Base-by-base conservation (phyloP, 2,113 vertebrate genomes). In the Ictalurus punctatus region DNA sequence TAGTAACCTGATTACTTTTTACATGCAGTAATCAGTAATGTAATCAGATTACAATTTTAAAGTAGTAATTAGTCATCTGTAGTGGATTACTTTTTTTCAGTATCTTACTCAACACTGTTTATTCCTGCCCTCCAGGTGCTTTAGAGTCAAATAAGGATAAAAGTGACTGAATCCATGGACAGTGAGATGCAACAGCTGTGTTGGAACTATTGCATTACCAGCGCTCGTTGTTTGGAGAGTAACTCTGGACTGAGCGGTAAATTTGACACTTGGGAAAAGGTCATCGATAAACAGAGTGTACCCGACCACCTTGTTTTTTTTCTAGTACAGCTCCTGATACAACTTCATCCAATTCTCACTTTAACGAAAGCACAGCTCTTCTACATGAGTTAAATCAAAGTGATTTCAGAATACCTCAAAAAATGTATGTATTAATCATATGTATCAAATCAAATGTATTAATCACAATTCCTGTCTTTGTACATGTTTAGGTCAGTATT, bases 71-170 rank as follows among this genome's bases (percentile, higher is more conserved):
- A 48, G 44, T 48, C 44, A 48, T 48, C 44, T 48, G 44, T 48
- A 48, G 44, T 7, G 44, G 44, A 48, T 48, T 48, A 48, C 44
- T 48, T 48, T 48, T 48, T 48, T 48, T 6, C 6, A 48, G 44
- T 48, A 7, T 7, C 44, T 48, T 48, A 48, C 44, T 0, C 44
- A 48, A 48, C 6, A 48, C 44, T 48, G 44, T 48, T 48, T 48
- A 48, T 59, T 67, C 61, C 37, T 86, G 21, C 84, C 74, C 48
- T 71, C 19, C 40, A 92, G 93, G 89, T 89, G 58, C 78, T 73
- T 27, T 84, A 52, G 92, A 92, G 59, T 84, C 91, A 58, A 90
- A 88, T 30, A 93, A 92, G 73, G 76, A 89, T 80, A 93, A 93
- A 92, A 76, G 73, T 30, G 92, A 93, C 56, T 93, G 89, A 93